Evolutionary conservation across 2,888 invertebrate genomes (phyloP).

Genomic region (Plagiodera versicolora): DNA sequence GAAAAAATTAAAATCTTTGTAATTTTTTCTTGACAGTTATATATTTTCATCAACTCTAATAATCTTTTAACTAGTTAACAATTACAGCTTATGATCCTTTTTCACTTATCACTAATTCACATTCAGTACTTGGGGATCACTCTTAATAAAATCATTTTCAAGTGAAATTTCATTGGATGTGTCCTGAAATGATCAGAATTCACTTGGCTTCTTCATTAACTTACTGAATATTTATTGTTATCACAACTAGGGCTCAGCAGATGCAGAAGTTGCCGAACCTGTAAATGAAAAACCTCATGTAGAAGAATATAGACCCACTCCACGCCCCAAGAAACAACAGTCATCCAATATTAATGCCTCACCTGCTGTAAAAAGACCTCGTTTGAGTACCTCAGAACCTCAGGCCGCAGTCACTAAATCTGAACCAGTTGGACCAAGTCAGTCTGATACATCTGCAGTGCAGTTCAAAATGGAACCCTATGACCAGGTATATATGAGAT

Average conservation of each 20-base stretch:
- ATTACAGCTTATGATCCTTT: too few relatives aligned
- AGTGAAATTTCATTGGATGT: too few relatives aligned
- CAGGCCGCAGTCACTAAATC: conserved; percentile 23
- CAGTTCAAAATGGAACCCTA: conserved; percentile 54
- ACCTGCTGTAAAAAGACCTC: conserved; percentile 40
- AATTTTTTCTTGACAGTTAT: too few relatives aligned
- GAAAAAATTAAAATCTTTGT: too few relatives aligned
- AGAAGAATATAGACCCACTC: conserved; percentile 37
- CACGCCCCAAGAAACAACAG: conserved; percentile 40
- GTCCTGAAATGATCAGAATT: too few relatives aligned
- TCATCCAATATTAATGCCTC: conserved; percentile 28
- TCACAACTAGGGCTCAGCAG: conserved; percentile 43
- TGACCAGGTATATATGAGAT: conserved; percentile 43
- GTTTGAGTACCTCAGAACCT: conserved; percentile 35
- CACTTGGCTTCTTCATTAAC: background rate
- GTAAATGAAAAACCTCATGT: conserved; percentile 32
- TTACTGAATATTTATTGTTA: conserved; percentile 5
- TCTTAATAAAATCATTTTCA: too few relatives aligned
- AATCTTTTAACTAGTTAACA: too few relatives aligned
- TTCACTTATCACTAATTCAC: too few relatives aligned
- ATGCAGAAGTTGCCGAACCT: conserved; percentile 36
- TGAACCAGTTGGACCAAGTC: conserved; percentile 14
- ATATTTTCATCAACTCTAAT: too few relatives aligned
- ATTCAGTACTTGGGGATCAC: too few relatives aligned
- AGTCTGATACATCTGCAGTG: conserved; percentile 35